Base-by-base conservation (phyloP, 2,888 invertebrate species). In the Itoplectis maculator region DNA sequence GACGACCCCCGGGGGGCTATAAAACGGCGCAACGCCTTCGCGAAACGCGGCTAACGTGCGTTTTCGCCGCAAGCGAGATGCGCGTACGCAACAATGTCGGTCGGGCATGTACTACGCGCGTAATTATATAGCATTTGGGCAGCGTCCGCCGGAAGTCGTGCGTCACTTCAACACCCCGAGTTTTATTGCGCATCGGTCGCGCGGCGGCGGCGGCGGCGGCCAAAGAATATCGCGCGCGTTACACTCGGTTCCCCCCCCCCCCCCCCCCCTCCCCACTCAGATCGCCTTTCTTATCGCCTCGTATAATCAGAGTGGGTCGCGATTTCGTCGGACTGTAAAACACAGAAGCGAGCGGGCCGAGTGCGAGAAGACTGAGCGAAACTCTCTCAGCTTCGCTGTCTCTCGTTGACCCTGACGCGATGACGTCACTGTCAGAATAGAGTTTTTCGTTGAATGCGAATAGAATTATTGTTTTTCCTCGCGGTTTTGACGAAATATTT, bases 111-210 rank as follows among this genome's bases (percentile, higher is more conserved):
- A 63, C 69, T 47, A 63, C 69, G 40, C 29, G 20, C 56, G n/a
- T 82, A 74, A 82, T 78, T 74, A 74, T 56, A 69, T 74, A 70
- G 63, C 49, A 70, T 82, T 78, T 73, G 77, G 68, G 61, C 59
- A 54, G 45, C 51, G 51, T 66, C 76, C 61, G 56, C 73, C 73
- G 81, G 81, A 81, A 81, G 81, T 78, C 68, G 77, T 78, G 63
- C 65, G 68, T 82, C 78, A 78, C 69, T 82, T 69, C 59, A 73
- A 78, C 77, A 81, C 77, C 73, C n/a, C 73, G 54, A 65, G 54
- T 73, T 69, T 66, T 73, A 68, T 69, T 69, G 20, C 23, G 45
- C 18, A 42, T 54, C 20, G 56, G 3, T 47, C 23, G 65, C 35
- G 29, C 29, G 29, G 5, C n/a, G n/a, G n/a, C n/a, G n/a, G n/a